These are phyloP conservation scores for Dendronephthya gigantea DNA, from an alignment of 64 coral and sea anemone species.

Conservation along the genomic window DNA sequence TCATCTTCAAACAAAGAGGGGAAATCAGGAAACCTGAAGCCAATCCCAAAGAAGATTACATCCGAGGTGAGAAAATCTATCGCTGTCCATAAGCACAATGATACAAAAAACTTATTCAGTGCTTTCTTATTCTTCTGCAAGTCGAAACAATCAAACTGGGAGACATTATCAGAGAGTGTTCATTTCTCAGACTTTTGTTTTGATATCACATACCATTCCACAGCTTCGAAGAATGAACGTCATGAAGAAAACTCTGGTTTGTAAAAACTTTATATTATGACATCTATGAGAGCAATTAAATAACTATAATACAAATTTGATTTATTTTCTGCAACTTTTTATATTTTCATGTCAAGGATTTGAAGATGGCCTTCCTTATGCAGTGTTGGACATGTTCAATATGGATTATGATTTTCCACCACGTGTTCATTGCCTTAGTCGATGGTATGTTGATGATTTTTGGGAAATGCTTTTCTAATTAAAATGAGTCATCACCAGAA, in stretches of 20 bases:
- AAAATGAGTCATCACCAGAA: no score
- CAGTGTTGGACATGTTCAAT: conserved; percentile 95
- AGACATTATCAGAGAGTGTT: conserved; percentile 46
- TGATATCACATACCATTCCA: conserved; percentile 70
- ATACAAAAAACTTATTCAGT: not conserved
- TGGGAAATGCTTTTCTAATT: no score
- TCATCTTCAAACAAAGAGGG: not conserved
- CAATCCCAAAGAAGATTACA: conserved; percentile 65
- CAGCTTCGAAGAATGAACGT: conserved; percentile 27
- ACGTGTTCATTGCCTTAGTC: conserved; percentile 75
- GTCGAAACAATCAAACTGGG: conserved; percentile 25
- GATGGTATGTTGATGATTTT: conserved; percentile 55
- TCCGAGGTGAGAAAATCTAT: conserved; percentile 48
- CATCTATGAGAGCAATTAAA: not conserved
- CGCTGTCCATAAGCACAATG: not conserved
- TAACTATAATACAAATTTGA: no score
- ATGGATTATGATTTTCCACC: conserved; percentile 99
- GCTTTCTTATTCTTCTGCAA: not conserved
- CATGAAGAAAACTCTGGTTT: not conserved
- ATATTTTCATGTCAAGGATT: conserved; percentile 38
- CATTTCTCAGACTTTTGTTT: conserved; percentile 68
- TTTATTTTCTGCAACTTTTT: no score
- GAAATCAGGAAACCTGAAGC: conserved; percentile 62
- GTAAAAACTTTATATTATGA: not conserved
- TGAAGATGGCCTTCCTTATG: conserved; percentile 68